Percentiles rank a stretch among this genome's conserved stretches.
phyloP scores from a whole-genome alignment of 2,797 vertebrate species.

The Leucoraja ocellata region DNA sequence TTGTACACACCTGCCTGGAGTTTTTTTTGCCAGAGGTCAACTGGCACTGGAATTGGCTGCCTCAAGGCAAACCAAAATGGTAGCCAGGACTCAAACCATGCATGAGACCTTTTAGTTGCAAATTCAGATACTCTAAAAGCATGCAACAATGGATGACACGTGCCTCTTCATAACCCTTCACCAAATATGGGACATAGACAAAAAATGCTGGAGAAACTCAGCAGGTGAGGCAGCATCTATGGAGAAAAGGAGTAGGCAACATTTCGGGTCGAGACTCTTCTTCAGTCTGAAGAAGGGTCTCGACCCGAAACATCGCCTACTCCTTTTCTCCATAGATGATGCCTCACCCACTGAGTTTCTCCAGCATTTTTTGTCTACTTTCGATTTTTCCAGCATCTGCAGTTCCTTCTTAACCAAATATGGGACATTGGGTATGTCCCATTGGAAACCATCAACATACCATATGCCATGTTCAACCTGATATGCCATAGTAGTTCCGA shows the following conservation, averaged over 20 bases:
- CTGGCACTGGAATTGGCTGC: not conserved
- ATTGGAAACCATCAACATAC: not conserved
- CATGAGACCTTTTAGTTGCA: not conserved
- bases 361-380: too few relatives aligned
- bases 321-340: too few relatives aligned
- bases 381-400: too few relatives aligned
- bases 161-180: not conserved
- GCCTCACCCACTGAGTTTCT: too few relatives aligned
- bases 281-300: too few relatives aligned
- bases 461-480: not conserved
- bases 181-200: too few relatives aligned
- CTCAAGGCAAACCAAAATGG: not conserved
- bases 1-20: not conserved
- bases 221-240: too few relatives aligned
- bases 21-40: not conserved
- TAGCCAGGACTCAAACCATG: not conserved
- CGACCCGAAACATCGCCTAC: too few relatives aligned
- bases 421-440: not conserved
- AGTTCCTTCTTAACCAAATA: not conserved
- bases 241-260: too few relatives aligned
- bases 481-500: not conserved
- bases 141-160: not conserved
- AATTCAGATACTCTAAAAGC: not conserved
- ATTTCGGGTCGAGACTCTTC: too few relatives aligned
- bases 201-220: too few relatives aligned